phyloP scores from a whole-genome alignment of 1,140 invertebrate species.

The Drosophila subpulchrella region DNA sequence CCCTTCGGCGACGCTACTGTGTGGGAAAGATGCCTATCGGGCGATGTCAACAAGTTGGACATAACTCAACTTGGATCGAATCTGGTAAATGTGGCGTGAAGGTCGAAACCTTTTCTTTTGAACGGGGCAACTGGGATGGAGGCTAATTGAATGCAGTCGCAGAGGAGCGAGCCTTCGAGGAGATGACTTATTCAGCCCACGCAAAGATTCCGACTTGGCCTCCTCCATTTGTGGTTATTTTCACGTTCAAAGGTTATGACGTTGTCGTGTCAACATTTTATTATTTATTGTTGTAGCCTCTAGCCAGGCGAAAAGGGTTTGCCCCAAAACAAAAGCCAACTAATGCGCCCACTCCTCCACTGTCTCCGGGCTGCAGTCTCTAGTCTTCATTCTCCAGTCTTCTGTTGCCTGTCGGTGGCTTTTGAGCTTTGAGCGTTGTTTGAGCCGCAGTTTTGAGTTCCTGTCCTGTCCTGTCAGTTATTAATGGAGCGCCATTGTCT shows the following conservation, averaged over 20 bases:
- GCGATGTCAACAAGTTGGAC: conserved; percentile 46
- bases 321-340: conserved; percentile 78
- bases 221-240: conserved; percentile 39
- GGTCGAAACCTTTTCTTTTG: conserved; percentile 32
- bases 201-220: conserved; percentile 25
- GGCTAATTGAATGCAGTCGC: conserved; percentile 74
- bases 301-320: conserved; percentile 68
- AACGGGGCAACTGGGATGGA: neutral
- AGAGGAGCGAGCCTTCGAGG: neutral
- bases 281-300: conserved; percentile 78
- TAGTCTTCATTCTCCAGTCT: conserved; percentile 11
- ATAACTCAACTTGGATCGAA: conserved; percentile 44
- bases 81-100: conserved; percentile 39
- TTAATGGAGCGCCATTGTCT: conserved; percentile 79
- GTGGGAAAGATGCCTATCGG: conserved; percentile 50
- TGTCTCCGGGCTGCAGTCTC: conserved; percentile 20
- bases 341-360: conserved; percentile 77
- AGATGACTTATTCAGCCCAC: conserved; percentile 32
- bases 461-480: conserved; percentile 63
- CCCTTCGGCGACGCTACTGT: conserved; percentile 33
- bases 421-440: conserved; percentile 40
- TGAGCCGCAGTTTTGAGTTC: conserved; percentile 50
- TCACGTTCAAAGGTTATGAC: conserved; percentile 85
- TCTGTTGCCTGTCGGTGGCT: conserved; percentile 48
- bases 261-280: conserved; percentile 84